phyloP scores from a whole-genome alignment of 2,113 vertebrate genomes.

The Syngnathoides biaculeatus region DNA sequence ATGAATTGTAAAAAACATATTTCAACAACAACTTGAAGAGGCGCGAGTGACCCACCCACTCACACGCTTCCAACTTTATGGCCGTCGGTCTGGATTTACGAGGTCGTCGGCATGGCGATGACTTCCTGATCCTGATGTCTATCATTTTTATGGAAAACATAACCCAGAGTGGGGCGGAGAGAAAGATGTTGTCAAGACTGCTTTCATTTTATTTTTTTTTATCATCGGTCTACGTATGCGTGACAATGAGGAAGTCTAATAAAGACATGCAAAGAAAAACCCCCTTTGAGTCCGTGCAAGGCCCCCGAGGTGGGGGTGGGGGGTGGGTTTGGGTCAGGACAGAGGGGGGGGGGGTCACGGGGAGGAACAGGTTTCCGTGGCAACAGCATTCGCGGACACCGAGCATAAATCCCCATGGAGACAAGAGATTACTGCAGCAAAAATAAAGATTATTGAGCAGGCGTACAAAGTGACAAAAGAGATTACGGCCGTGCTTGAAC shows the following conservation, averaged over 20 bases:
- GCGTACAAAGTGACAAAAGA: conserved; percentile 58
- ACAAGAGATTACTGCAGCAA: conserved; percentile 62
- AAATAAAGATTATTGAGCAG: conserved; percentile 58
- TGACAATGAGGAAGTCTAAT: background rate
- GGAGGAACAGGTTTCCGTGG: conserved; percentile 33
- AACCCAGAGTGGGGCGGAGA: background rate
- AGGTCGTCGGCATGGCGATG: conserved; percentile 1
- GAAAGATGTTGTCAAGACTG: background rate
- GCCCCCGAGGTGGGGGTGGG: background rate
- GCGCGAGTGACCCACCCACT: background rate
- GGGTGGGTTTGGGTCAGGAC: background rate
- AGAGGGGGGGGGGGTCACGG: background rate
- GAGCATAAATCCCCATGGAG: conserved; percentile 62
- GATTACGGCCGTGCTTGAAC: conserved; percentile 54
- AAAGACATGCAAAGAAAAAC: too few species aligned
- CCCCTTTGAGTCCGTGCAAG: background rate
- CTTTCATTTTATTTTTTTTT: background rate
- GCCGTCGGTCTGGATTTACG: conserved; percentile 23
- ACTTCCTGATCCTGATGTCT: conserved; percentile 32
- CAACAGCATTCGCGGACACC: conserved; percentile 48
- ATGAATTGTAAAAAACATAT: too few species aligned
- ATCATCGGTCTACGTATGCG: background rate
- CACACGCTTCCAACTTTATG: conserved; percentile 33
- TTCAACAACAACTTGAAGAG: background rate
- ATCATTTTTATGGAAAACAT: conserved; percentile 23